phyloP scores from a whole-genome alignment of 2,888 invertebrate species.

The Stenchaetothrips biformis region DNA sequence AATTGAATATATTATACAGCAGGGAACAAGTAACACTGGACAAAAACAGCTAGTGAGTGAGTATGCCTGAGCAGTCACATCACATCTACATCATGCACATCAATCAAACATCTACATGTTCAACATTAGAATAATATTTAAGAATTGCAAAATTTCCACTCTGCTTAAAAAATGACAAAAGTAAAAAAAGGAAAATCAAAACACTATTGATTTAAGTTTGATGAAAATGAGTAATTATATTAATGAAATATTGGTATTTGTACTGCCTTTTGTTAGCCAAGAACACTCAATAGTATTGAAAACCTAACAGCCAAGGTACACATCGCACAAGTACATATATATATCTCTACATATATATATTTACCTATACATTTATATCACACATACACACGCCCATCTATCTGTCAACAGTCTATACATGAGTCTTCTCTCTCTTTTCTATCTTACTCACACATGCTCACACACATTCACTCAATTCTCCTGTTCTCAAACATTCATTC shows the following conservation, averaged over 20 bases:
- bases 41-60: slow-evolving; percentile 23
- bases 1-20: slow-evolving; percentile 24
- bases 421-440: slow-evolving; percentile 23
- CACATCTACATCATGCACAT: slow-evolving; percentile 9
- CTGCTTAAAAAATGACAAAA: slow-evolving; percentile 23
- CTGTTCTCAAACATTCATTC: background rate
- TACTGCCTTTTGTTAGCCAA: slow-evolving; percentile 21
- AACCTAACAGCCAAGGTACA: slow-evolving; percentile 24
- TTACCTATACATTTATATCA: slow-evolving; percentile 25
- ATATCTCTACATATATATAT: slow-evolving; percentile 10
- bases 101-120: slow-evolving; percentile 20
- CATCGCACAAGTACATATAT: slow-evolving; percentile 16
- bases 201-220: slow-evolving; percentile 20
- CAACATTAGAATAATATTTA: slow-evolving; percentile 20
- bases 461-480: background rate
- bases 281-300: slow-evolving; percentile 24
- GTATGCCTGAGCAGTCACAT: background rate
- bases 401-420: slow-evolving; percentile 23
- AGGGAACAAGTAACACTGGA: slow-evolving; percentile 21
- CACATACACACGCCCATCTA: slow-evolving; percentile 20
- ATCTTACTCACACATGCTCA: background rate
- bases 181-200: slow-evolving; percentile 2
- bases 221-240: slow-evolving; percentile 21
- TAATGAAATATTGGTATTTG: slow-evolving; percentile 22
- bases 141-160: background rate